A percentile compares a stretch with the other conserved stretches of the same genome.
Evolutionary conservation across 2,113 vertebrate species (phyloP).

Genomic region (Platichthys flesus): DNA sequence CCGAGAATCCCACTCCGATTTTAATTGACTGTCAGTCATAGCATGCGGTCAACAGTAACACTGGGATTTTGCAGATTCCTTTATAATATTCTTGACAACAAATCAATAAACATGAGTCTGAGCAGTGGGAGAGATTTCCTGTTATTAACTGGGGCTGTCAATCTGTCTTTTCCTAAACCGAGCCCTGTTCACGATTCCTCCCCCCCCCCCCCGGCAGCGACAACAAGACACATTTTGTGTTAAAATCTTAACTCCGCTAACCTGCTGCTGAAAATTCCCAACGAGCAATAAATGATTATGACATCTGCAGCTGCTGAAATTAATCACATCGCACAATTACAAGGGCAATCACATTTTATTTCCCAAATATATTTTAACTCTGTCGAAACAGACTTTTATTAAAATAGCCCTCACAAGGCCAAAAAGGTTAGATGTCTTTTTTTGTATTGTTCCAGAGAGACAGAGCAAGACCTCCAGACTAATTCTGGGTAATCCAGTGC

Average conservation of each 20-base stretch:
- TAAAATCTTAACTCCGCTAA: slow-evolving; percentile 17
- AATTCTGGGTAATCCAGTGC: background rate
- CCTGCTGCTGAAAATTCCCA: slow-evolving; percentile 9
- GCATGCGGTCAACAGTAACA: slow-evolving; percentile 65
- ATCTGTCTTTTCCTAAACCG: slow-evolving; percentile 55
- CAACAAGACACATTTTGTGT: background rate
- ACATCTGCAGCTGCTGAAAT: background rate
- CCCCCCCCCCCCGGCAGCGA: slow-evolving; percentile 16
- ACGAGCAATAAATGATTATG: slow-evolving; percentile 10
- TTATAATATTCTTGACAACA: slow-evolving; percentile 77
- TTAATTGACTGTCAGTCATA: slow-evolving; percentile 81
- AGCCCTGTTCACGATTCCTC: slow-evolving; percentile 29
- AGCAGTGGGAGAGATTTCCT: slow-evolving; percentile 71
- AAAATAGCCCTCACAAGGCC: background rate
- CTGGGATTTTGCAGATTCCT: slow-evolving; percentile 63
- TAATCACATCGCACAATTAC: background rate
- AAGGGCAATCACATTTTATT: background rate
- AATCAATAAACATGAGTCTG: slow-evolving; percentile 76
- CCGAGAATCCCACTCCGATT: slow-evolving; percentile 61
- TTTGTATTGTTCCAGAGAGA: background rate
- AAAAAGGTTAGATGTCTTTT: background rate
- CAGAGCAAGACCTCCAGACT: background rate
- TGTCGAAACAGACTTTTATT: background rate
- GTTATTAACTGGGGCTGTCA: slow-evolving; percentile 75
- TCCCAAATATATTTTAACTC: background rate